A percentile compares a stretch with the other conserved stretches of the same genome.
Conservation (phyloP, 1,140 invertebrate species). For the Helicoverpa armigera region DNA sequence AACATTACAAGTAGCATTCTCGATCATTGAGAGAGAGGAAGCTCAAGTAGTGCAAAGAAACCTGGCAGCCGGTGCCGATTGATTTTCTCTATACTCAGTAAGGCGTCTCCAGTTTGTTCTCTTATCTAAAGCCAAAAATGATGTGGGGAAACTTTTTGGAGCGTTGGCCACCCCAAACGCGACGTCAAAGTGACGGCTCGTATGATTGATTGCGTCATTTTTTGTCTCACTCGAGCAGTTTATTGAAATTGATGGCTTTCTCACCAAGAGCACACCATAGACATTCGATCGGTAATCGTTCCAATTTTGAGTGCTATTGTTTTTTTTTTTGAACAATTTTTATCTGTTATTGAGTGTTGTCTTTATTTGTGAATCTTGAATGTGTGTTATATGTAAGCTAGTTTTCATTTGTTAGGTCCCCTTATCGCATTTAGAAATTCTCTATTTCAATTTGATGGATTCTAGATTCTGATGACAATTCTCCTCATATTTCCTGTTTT, state of each 20-base stretch:
- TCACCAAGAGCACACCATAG: conserved; percentile 33
- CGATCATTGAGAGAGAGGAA: too few relatives aligned
- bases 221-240: conserved; percentile 47
- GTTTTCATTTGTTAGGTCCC: too few relatives aligned
- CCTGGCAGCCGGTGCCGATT: too few relatives aligned
- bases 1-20: too few relatives aligned
- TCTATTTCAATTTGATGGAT: not conserved
- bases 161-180: conserved; percentile 17
- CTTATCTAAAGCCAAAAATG: conserved; percentile 11
- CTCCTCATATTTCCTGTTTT: too few relatives aligned
- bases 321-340: not conserved
- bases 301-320: conserved; percentile 44
- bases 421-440: too few relatives aligned
- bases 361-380: not conserved
- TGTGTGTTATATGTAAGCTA: too few relatives aligned
- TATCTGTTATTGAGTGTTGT: not conserved
- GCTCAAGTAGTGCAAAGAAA: too few relatives aligned
- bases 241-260: conserved; percentile 51
- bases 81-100: too few relatives aligned
- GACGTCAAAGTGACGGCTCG: conserved; percentile 46
- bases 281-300: conserved; percentile 45
- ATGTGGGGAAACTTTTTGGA: conserved; percentile 35
- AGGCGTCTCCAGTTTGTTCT: too few relatives aligned
- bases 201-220: conserved; percentile 50
- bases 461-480: not conserved